Evolutionary conservation across 2,113 vertebrate genomes (phyloP).

Genomic region (Rhinogobius similis): DNA sequence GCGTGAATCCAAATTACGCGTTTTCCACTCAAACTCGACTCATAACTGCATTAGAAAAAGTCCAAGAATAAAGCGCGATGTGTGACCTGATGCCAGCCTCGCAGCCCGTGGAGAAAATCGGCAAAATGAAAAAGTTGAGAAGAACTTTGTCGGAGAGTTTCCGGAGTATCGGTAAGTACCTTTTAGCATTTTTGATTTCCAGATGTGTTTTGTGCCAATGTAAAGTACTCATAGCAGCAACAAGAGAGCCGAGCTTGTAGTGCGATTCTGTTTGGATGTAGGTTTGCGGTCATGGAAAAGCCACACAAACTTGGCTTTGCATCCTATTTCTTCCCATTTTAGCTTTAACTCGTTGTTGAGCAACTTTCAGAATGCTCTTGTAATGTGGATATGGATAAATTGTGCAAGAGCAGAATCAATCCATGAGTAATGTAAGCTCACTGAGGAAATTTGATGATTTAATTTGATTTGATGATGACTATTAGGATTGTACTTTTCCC

Average conservation of each 20-base stretch:
- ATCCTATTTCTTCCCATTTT: background rate
- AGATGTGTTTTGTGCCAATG: slow-evolving; percentile 12
- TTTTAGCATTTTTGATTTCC: slow-evolving; percentile 5
- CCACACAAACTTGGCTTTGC: slow-evolving; percentile 4
- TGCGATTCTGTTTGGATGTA: slow-evolving; percentile 16
- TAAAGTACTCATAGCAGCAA: slow-evolving; percentile 17
- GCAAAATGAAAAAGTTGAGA: slow-evolving; percentile 97
- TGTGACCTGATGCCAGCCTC: slow-evolving; percentile 84
- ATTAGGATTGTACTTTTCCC: no score
- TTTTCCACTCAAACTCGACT: background rate
- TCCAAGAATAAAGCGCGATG: slow-evolving; percentile 52
- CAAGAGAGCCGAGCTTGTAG: slow-evolving; percentile 17
- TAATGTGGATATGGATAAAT: background rate
- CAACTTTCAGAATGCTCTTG: background rate
- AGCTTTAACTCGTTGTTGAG: background rate
- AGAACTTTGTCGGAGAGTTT: slow-evolving; percentile 99
- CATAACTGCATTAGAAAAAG: background rate
- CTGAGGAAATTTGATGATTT: background rate
- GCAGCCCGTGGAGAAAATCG: slow-evolving; percentile 81
- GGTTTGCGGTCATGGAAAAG: slow-evolving; percentile 18
- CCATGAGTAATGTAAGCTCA: background rate
- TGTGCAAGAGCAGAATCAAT: background rate
- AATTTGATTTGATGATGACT: background rate
- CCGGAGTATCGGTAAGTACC: slow-evolving; percentile 88
- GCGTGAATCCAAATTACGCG: background rate